Conservation (phyloP, 2,888 invertebrate species). For the Tortrix viridana region DNA sequence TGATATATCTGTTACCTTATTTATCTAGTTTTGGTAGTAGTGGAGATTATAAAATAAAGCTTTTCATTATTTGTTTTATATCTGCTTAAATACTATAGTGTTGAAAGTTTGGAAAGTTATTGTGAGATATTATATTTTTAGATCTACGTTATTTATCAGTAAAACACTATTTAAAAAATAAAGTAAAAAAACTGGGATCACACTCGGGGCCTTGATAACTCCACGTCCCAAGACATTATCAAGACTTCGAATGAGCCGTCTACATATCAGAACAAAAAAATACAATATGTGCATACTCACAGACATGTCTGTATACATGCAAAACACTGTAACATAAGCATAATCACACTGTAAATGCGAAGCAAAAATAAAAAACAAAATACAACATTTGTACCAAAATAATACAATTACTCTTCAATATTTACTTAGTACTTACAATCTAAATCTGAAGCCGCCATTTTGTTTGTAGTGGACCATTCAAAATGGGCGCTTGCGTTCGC, state of each 20-base stretch:
- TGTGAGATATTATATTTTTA: conserved; percentile 45
- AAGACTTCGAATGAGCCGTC: conserved; percentile 66
- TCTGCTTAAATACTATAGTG: conserved; percentile 65
- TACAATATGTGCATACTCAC: conserved; percentile 82
- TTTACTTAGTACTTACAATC: conserved; percentile 77
- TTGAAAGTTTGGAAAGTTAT: conserved; percentile 67
- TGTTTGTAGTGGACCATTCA: conserved; percentile 60
- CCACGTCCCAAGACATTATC: conserved; percentile 52
- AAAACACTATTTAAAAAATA: conserved; percentile 48
- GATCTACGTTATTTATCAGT: conserved; percentile 44
- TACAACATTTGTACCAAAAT: conserved; percentile 75
- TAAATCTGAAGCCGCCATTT: conserved; percentile 71
- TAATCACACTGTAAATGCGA: conserved; percentile 81
- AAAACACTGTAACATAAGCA: conserved; percentile 81
- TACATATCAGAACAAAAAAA: conserved; percentile 58
- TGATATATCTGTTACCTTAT: conserved; percentile 56
- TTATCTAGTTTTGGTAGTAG: conserved; percentile 71
- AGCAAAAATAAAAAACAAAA: conserved; percentile 71
- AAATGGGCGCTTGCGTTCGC: conserved; percentile 68
- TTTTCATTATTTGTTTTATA: conserved; percentile 57
- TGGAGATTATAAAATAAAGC: conserved; percentile 70
- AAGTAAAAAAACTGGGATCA: conserved; percentile 57
- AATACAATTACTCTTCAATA: conserved; percentile 62
- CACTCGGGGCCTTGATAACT: conserved; percentile 57
- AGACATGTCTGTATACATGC: conserved; percentile 77